Evolutionary conservation across 1,140 invertebrate genomes (phyloP), one percentile per base, ranked within the genome.

Genomic region (Goniozus legneri): DNA sequence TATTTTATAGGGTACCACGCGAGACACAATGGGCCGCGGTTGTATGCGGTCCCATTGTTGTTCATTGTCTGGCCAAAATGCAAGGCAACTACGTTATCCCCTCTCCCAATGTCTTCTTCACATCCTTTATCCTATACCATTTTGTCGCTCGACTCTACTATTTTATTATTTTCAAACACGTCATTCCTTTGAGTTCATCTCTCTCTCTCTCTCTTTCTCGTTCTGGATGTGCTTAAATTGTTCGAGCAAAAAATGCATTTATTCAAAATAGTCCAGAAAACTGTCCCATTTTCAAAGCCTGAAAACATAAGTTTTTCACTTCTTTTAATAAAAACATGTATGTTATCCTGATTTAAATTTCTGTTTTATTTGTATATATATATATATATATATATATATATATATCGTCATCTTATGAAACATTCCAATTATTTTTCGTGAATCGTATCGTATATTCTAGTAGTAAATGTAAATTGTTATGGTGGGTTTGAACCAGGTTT

Each of bases 1-100:
- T 67, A 74, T 75, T 75, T 75, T 74, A 74, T 75, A 56, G 71
- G 71, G 67, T 66, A 56, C 58, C 46, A 16, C 44, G n/a, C n/a
- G n/a, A n/a, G 47, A 39, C 43, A 73, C 67, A 73, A 71, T 70
- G 47, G 56, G 47, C 44, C 33, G 48, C 44, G 47, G 63, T 65
- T 58, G n/a, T 66, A 64, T 66, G 58, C 60, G 56, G 58, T 59
- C 55, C 65, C 58, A 71, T 64, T 67, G 61, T 69, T 48, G 40
- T 52, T 54, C 54, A 60, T 67, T 67, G 64, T 70, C 58, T 62
- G 65, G 34, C 19, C 40, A 8, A 36, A 52, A 52, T 57, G 58
- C 59, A 59, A 54, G 61, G 56, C 59, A 48, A 1, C 36, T 21
- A 18, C 16, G 24, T 27, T 18, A 19, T 18, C n/a, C 10, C n/a